These are phyloP conservation scores for Adineta ricciae DNA, from an alignment of 2,888 invertebrate genomes.

Conservation along the genomic window DNA sequence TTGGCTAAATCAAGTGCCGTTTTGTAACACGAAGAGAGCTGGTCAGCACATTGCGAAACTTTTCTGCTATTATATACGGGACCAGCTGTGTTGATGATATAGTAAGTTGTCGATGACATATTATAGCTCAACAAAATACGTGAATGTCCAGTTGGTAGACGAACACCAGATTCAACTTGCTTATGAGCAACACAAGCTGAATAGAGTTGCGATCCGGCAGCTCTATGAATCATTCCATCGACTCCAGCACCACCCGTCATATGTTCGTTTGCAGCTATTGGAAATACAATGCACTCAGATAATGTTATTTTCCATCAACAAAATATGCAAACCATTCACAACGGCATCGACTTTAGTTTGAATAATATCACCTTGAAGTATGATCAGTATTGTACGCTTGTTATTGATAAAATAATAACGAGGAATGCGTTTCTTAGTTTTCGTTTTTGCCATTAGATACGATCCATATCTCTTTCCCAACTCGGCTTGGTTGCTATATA, in stretches of 20 bases:
- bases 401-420: neutral
- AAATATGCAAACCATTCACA: neutral
- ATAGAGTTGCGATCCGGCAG: neutral
- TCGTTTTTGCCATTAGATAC: too few species aligned
- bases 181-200: neutral
- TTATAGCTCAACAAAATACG: neutral
- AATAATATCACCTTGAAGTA: constrained; percentile 4
- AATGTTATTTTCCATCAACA: neutral
- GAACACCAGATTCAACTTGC: neutral
- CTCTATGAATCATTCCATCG: neutral
- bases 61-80: neutral
- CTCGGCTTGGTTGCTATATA: neutral
- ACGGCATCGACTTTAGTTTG: neutral
- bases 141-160: constrained; percentile 21
- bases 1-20: neutral
- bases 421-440: neutral
- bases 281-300: neutral
- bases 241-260: constrained; percentile 13
- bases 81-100: constrained; percentile 12
- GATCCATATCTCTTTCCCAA: neutral
- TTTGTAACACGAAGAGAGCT: neutral
- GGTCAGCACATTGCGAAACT: neutral
- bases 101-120: neutral
- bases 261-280: neutral
- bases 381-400: neutral